A percentile compares a stretch with the other conserved stretches of the same genome.
Conservation (phyloP, 2,888 invertebrate species). For the Andricus quercusramuli region DNA sequence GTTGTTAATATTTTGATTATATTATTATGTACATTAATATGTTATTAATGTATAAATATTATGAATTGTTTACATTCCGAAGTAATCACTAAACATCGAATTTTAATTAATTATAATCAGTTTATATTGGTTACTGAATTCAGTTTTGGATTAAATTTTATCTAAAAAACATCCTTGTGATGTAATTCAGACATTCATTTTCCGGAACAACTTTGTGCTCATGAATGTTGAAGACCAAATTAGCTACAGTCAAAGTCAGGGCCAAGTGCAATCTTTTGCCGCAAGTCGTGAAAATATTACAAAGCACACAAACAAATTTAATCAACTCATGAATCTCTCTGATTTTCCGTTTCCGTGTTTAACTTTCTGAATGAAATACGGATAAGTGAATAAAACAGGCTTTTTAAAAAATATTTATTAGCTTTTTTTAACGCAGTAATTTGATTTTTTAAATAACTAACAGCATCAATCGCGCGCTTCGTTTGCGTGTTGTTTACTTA, state of each 20-base stretch:
- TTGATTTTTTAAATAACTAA: not conserved
- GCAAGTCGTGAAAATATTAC: not conserved
- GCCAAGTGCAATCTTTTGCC: not conserved
- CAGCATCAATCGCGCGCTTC: too few species aligned
- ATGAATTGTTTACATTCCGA: too few species aligned
- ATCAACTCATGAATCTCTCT: not conserved
- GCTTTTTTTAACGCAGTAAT: not conserved
- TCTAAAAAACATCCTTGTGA: not conserved
- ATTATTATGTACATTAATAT: too few species aligned
- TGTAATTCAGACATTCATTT: not conserved
- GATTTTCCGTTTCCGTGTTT: not conserved
- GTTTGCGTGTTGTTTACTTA: too few species aligned
- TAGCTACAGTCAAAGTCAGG: slow-evolving; percentile 20
- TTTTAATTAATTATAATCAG: too few species aligned
- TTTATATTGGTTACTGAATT: not conserved
- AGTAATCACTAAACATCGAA: too few species aligned
- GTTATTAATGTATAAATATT: too few species aligned
- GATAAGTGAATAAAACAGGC: not conserved
- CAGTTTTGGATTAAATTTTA: not conserved
- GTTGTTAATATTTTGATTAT: too few species aligned
- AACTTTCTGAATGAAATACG: not conserved
- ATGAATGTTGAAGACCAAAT: slow-evolving; percentile 8
- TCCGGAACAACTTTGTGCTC: not conserved
- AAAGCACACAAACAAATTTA: not conserved
- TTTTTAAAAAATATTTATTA: not conserved